These are phyloP conservation scores for Simalia tracyae DNA, from an alignment of 2,797 vertebrate genomes.

Conservation along the genomic window DNA sequence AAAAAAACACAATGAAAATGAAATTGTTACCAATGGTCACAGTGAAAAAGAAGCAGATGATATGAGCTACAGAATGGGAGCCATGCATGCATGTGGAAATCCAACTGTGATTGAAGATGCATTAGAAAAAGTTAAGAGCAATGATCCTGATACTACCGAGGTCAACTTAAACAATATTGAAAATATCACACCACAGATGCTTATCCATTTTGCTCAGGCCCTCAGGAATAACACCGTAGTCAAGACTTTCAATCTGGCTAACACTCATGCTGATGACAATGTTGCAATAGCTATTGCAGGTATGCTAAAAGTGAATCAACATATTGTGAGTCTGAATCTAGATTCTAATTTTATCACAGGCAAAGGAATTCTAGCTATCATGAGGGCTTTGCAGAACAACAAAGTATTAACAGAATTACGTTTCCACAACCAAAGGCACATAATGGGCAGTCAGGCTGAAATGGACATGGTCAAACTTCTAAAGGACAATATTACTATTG, in stretches of 20 bases:
- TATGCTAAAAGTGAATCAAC: constrained; percentile 85
- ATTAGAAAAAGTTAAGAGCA: constrained; percentile 81
- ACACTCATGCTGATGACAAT: constrained; percentile 88
- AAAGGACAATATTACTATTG: constrained; percentile 88
- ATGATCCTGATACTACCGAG: constrained; percentile 86
- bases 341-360: constrained; percentile 97
- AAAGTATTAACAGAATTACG: constrained; percentile 88
- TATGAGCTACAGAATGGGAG: constrained; percentile 49
- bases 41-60: constrained; percentile 66
- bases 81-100: constrained; percentile 81
- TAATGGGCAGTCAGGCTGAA: constrained; percentile 92
- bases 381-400: constrained; percentile 84
- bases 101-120: constrained; percentile 91
- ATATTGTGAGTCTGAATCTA: constrained; percentile 87
- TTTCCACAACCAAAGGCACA: constrained; percentile 96
- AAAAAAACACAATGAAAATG: constrained; percentile 64
- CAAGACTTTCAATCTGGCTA: constrained; percentile 87
- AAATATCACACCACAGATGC: constrained; percentile 84
- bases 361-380: constrained; percentile 89
- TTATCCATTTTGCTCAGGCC: constrained; percentile 87
- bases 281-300: constrained; percentile 88
- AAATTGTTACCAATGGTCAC: constrained; percentile 70
- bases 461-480: constrained; percentile 97
- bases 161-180: constrained; percentile 98
- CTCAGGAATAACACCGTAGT: constrained; percentile 86